Evolutionary conservation across 1,140 invertebrate species (phyloP).

Genomic region (Brachystomella parvula): DNA sequence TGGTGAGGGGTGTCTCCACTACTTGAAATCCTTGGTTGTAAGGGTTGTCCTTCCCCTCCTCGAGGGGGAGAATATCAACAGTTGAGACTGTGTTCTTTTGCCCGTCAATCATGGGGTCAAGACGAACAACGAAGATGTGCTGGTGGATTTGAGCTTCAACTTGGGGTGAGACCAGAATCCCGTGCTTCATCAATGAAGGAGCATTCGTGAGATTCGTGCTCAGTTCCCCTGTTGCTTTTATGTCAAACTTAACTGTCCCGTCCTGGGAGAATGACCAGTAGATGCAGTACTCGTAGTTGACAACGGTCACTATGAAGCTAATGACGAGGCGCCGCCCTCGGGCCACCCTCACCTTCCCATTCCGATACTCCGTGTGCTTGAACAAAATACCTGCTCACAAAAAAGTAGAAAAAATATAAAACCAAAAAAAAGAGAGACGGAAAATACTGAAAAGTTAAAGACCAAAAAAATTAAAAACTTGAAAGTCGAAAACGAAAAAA

Average conservation of each 20-base stretch:
- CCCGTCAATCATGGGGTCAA: constrained; percentile 36
- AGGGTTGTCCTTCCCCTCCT: constrained; percentile 26
- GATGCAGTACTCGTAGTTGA: constrained; percentile 37
- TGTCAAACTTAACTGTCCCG: constrained; percentile 29
- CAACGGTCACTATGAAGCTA: constrained; percentile 36
- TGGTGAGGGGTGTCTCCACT: constrained; percentile 12
- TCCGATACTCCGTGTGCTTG: constrained; percentile 37
- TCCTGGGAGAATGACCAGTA: constrained; percentile 36
- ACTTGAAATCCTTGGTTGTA: constrained; percentile 33
- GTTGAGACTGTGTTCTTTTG: constrained; percentile 25
- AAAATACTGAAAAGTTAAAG: no score
- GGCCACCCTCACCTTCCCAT: constrained; percentile 25
- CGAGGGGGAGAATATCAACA: constrained; percentile 25
- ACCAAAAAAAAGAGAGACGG: neutral
- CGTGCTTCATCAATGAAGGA: constrained; percentile 13
- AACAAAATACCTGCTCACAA: constrained; percentile 23
- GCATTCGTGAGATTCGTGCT: constrained; percentile 29
- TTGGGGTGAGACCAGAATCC: constrained; percentile 23
- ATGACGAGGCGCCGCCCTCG: constrained; percentile 27
- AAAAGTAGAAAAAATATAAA: neutral
- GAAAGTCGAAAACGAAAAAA: no score
- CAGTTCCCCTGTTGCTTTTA: constrained; percentile 37
- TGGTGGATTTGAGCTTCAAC: constrained; percentile 34
- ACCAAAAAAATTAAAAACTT: no score
- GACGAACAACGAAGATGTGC: constrained; percentile 32